Evolutionary conservation across 2,797 vertebrate species (phyloP), one percentile per base, ranked within the genome.

Genomic region (Poecilia picta): DNA sequence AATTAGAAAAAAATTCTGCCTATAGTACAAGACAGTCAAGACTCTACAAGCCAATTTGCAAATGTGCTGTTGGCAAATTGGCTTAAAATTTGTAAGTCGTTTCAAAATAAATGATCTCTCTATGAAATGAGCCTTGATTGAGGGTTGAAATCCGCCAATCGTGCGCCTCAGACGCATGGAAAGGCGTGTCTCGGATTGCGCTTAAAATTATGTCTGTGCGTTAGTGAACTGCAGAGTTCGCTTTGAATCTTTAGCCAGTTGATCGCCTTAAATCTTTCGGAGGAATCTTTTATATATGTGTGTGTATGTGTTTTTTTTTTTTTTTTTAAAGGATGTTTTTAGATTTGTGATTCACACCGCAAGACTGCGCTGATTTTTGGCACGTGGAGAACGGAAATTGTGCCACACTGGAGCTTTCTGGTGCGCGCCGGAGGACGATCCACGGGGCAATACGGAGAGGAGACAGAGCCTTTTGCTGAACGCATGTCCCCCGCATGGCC

Each of bases 121-220:
- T 66, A 23, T 41, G 1, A 39, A 78, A 83, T 82, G 70, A 78
- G 83, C 87, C 75, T 75, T 81, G 84, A 76, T 79, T 77, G 78
- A 89, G 93, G 91, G 93, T 91, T 92, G 89, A 92, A 77, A 73
- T 73, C 80, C 78, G 81, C 95, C 95, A 94, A 93, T 95, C 91
- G 83, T 72, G 91, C 86, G 84, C 81, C 78, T 78, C 87, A 20
- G 85, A 94, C 90, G 91, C 92, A 73, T 75, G 57, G 83, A 86
- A 74, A 91, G 93, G 93, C 94, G 93, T 90, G 91, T 70, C 93
- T 87, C 85, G 0, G 47, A 43, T 77, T 90, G 87, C 85, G 89
- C 86, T 95, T 94, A 91, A 93, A 94, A 93, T 82, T 76, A 90
- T 92, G 82, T 86, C 51, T 73, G 83, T 78, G 87, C 78, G 7